phyloP scores from a whole-genome alignment of 2,888 invertebrate species.

The Agrochola macilenta region DNA sequence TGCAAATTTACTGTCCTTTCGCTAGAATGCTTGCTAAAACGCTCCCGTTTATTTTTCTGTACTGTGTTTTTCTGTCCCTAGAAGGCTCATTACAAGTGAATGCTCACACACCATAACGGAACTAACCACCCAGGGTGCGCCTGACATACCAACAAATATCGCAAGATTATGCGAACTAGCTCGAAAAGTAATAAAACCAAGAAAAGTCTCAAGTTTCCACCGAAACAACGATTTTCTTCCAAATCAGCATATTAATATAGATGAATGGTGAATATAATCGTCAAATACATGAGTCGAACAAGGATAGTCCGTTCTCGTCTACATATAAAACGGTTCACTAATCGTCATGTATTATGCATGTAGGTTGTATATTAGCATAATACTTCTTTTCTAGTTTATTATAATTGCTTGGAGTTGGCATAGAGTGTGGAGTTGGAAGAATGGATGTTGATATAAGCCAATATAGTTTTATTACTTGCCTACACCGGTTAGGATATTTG shows the following conservation, averaged over 20 bases:
- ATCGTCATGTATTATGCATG: constrained; percentile 69
- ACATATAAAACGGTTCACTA: constrained; percentile 54
- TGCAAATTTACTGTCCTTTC: too few relatives aligned
- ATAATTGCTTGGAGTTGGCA: constrained; percentile 55
- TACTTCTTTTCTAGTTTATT: constrained; percentile 62
- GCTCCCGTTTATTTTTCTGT: too few relatives aligned
- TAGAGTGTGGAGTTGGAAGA: constrained; percentile 43
- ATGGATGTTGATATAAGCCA: background rate
- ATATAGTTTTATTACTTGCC: constrained; percentile 9
- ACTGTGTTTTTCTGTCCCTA: too few relatives aligned
- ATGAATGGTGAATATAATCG: constrained; percentile 53
- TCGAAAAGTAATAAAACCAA: constrained; percentile 31
- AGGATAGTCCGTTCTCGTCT: constrained; percentile 42
- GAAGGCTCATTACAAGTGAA: too few relatives aligned
- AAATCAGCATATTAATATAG: constrained; percentile 54
- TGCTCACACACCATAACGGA: background rate
- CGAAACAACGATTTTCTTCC: constrained; percentile 15
- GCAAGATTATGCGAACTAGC: constrained; percentile 26
- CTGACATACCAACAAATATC: background rate
- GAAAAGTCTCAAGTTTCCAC: constrained; percentile 41
- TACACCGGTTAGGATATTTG: background rate
- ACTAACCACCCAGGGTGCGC: constrained; percentile 11
- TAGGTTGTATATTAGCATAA: constrained; percentile 69
- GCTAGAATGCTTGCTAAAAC: too few relatives aligned
- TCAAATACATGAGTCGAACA: constrained; percentile 50